Base-by-base conservation (phyloP, 2,797 vertebrate species). In the Aphelocoma californica region DNA sequence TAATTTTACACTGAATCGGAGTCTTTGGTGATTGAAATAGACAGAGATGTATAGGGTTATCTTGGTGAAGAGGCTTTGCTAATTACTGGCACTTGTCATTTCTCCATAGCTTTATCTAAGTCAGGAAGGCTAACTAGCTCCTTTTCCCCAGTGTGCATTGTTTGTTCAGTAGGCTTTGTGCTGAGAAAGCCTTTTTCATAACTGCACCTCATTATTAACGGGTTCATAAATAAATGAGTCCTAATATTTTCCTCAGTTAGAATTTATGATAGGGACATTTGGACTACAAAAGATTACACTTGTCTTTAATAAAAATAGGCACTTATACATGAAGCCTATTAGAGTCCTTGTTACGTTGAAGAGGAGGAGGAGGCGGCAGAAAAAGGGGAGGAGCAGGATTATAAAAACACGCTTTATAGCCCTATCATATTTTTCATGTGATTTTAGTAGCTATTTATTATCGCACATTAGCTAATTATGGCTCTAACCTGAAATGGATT, bases 11-110 rank as follows among this genome's bases (percentile, higher is more conserved):
- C 97, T 97, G 98, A 98, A 98, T 98, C 95, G 86, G 98, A 97
- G 98, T 98, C 97, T 98, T 98, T 96, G 92, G 97, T 98, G 98
- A 99, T 99, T 98, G 98, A 98, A 99, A 98, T 98, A 98, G 99
- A 99, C 99, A 99, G 98, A 99, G 99, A 99, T 97, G 97, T 98
- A 99, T 98, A 98, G 98, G 98, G 98, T 98, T 98, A 98, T 98
- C 98, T 98, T 97, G 95, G 96, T 97, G 97, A 98, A 97, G 98
- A 98, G 98, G 98, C 98, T 98, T 97, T 89, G 98, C 98, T 99
- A 99, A 99, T 99, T 99, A 98, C 98, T 97, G 97, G 98, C 96
- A 98, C 98, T 99, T 99, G 98, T 99, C 98, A 98, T 98, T 98
- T 96, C 96, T 98, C 97, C 97, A 91, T 97, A 98, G 98, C 98